Percentiles rank a stretch among this genome's conserved stretches.
Conservation (phyloP, 1,140 invertebrate species). For the Rhagoletis pomonella region DNA sequence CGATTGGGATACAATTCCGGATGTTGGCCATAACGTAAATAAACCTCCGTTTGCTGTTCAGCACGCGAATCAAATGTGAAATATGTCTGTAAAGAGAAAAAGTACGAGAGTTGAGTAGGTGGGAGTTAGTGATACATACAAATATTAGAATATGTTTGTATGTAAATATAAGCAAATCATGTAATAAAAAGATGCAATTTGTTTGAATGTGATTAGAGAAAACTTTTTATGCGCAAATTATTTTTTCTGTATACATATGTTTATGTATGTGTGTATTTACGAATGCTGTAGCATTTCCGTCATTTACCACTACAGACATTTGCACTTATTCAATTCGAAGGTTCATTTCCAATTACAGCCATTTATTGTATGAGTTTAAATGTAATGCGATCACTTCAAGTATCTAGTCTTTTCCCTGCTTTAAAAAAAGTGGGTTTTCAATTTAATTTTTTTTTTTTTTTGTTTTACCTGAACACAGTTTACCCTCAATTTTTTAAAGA, state of each 20-base stretch:
- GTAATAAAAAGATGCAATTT: no score
- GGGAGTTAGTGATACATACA: conserved; percentile 15
- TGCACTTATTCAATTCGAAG: not conserved
- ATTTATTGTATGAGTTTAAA: not conserved
- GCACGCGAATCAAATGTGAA: conserved; percentile 82
- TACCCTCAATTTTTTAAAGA: no score
- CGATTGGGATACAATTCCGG: conserved; percentile 93
- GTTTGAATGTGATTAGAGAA: no score
- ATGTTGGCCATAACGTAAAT: conserved; percentile 91
- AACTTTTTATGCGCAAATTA: no score
- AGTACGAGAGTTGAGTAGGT: conserved; percentile 53
- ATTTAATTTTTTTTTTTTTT: no score
- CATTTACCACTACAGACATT: not conserved
- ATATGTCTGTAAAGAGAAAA: conserved; percentile 74
- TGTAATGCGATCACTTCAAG: not conserved
- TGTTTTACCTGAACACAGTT: no score
- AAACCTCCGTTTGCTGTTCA: conserved; percentile 92
- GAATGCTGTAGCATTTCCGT: no score
- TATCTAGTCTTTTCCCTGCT: no score
- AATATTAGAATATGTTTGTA: not conserved
- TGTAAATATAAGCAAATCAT: not conserved
- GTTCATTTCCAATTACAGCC: not conserved
- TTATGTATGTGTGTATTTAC: not conserved
- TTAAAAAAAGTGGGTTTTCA: no score
- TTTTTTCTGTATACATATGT: not conserved